These are phyloP conservation scores for Premnoplex brunnescens DNA, from an alignment of 2,797 vertebrate species.

Conservation along the genomic window DNA sequence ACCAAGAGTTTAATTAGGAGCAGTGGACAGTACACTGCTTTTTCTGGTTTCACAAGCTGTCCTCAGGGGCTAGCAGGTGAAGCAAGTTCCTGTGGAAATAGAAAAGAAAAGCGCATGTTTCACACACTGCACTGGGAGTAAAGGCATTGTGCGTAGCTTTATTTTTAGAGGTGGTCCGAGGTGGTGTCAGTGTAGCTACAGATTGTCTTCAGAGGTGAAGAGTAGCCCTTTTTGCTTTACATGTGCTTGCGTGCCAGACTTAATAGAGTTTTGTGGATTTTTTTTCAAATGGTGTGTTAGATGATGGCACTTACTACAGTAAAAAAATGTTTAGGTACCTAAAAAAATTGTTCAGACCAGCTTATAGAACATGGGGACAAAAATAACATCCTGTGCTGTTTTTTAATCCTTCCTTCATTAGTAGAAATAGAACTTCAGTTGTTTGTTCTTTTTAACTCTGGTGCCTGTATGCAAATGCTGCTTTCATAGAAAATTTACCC, in stretches of 20 bases:
- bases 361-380: not conserved
- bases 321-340: not conserved
- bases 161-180: not conserved
- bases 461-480: not conserved
- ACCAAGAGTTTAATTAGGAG: conserved; percentile 52
- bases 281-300: not conserved
- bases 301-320: not conserved
- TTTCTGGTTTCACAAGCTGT: conserved; percentile 3
- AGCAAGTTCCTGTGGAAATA: not conserved
- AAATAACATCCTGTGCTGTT: not conserved
- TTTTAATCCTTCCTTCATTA: not conserved
- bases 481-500: not conserved
- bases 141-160: not conserved
- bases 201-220: not conserved
- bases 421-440: not conserved
- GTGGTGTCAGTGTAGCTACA: not conserved
- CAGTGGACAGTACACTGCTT: not conserved
- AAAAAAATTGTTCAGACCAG: not conserved
- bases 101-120: not conserved
- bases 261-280: not conserved
- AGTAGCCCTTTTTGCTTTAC: not conserved
- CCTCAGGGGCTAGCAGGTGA: not conserved
- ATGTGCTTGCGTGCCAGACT: not conserved
- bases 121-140: not conserved
- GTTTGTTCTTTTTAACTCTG: not conserved